These are phyloP conservation scores for Venturia canescens DNA, from an alignment of 1,140 invertebrate genomes.

Conservation along the genomic window DNA sequence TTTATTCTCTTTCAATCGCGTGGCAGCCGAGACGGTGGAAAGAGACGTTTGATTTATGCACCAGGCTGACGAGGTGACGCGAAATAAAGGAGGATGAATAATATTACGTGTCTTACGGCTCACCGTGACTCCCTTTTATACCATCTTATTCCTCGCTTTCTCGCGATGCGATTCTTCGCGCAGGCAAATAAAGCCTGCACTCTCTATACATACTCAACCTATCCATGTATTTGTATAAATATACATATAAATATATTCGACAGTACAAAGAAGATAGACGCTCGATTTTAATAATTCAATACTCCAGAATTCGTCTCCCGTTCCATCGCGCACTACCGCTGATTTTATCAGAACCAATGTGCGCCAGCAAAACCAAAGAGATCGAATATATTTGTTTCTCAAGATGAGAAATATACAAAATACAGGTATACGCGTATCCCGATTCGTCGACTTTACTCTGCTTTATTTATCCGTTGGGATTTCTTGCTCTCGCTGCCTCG, in stretches of 20 bases:
- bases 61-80: slow-evolving; percentile 49
- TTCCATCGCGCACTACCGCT: slow-evolving; percentile 11
- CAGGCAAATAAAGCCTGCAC: slow-evolving; percentile 8
- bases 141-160: slow-evolving; percentile 24
- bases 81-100: slow-evolving; percentile 56
- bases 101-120: slow-evolving; percentile 48
- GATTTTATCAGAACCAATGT: slow-evolving; percentile 22
- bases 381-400: slow-evolving; percentile 5
- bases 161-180: background rate
- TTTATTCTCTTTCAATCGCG: slow-evolving; percentile 14
- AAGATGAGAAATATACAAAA: background rate
- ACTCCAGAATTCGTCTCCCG: slow-evolving; percentile 19
- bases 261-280: slow-evolving; percentile 26
- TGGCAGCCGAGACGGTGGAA: background rate
- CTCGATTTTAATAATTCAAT: slow-evolving; percentile 46
- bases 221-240: background rate
- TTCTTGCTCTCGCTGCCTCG: background rate
- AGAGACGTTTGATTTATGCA: slow-evolving; percentile 52
- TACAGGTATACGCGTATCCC: background rate
- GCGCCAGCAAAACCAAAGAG: background rate
- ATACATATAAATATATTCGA: background rate
- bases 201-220: background rate
- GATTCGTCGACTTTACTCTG: background rate
- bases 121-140: background rate
- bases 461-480: background rate